Conservation (phyloP, 2,113 vertebrate species). For the Petromus typicus region DNA sequence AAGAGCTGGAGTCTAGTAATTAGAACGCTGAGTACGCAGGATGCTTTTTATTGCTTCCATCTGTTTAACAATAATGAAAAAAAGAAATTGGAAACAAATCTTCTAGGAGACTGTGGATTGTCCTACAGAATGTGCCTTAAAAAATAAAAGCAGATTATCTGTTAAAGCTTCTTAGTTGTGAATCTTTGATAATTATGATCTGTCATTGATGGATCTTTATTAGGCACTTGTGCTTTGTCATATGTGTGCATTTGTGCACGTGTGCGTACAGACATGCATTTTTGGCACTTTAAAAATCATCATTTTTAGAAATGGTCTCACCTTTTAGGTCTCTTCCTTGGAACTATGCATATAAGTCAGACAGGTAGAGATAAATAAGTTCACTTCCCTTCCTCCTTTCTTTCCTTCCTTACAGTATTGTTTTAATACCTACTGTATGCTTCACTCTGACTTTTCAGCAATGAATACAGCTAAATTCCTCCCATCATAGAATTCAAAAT, state of each 20-base stretch:
- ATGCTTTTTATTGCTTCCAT: slow-evolving; percentile 62
- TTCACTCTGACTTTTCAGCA: background rate
- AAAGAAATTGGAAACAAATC: slow-evolving; percentile 35
- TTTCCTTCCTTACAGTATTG: background rate
- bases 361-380: background rate
- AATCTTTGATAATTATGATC: background rate
- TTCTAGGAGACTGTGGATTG: background rate
- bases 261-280: too few species aligned
- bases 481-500: background rate
- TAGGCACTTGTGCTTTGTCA: background rate
- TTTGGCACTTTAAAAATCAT: background rate
- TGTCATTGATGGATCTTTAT: background rate
- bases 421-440: background rate
- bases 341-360: background rate
- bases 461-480: background rate
- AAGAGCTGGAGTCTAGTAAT: slow-evolving; percentile 53
- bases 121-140: slow-evolving; percentile 11
- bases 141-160: background rate
- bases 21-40: slow-evolving; percentile 1
- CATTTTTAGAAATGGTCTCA: background rate
- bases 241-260: background rate
- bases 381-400: background rate
- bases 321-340: background rate
- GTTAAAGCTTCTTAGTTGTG: background rate
- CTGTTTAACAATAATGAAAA: slow-evolving; percentile 75